phyloP scores from a whole-genome alignment of 2,888 invertebrate genomes.

The Ophonus ardosiacus region DNA sequence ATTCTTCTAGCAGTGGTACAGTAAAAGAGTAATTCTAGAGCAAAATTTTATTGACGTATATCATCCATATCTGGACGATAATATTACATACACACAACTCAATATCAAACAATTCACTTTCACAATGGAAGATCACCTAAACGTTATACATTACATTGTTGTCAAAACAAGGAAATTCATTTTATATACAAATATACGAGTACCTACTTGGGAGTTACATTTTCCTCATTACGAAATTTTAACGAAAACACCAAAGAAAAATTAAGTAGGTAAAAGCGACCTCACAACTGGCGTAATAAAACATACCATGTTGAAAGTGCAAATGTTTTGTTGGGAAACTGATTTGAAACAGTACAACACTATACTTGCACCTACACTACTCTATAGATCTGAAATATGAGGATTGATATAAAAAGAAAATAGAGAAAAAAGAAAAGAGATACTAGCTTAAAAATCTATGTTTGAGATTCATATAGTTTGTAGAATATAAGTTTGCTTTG shows the following conservation, averaged over 20 bases:
- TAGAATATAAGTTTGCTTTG: too few species aligned
- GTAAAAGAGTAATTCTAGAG: too few species aligned
- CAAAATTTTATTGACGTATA: too few species aligned
- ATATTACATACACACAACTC: too few species aligned
- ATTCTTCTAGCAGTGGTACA: too few species aligned
- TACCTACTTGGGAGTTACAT: neutral
- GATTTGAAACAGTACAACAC: neutral
- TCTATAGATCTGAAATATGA: neutral
- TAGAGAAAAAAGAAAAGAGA: neutral
- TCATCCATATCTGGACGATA: too few species aligned
- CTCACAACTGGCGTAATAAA: neutral
- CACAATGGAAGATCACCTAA: too few species aligned
- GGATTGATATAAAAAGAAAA: neutral
- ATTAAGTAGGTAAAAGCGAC: neutral
- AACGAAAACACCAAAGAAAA: neutral
- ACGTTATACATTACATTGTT: neutral
- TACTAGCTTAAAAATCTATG: too few species aligned
- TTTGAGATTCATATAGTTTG: too few species aligned
- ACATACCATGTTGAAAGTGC: neutral
- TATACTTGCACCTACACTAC: too few species aligned
- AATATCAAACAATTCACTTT: too few species aligned
- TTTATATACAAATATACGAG: neutral
- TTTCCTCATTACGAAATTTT: too few species aligned
- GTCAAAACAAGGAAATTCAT: neutral
- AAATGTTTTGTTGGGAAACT: neutral